phyloP scores from a whole-genome alignment of 2,113 vertebrate genomes.

The Pachyramphus minor region DNA sequence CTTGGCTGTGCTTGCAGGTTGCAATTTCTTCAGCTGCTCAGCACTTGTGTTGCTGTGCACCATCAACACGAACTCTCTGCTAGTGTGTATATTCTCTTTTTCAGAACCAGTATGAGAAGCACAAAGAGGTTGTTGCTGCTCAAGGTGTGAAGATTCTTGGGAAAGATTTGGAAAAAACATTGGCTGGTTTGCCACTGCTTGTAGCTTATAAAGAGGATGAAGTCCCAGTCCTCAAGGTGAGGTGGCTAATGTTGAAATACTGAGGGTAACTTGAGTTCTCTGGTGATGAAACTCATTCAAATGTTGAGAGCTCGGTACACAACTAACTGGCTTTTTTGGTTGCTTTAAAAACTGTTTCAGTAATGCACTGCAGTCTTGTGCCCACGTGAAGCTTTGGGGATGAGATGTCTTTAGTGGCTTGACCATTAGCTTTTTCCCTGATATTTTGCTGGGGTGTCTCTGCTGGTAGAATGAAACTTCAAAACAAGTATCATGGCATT shows the following conservation, averaged over 20 bases:
- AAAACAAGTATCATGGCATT: neutral
- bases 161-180: conserved; percentile 93
- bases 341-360: neutral
- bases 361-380: neutral
- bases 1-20: accelerated
- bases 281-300: neutral
- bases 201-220: conserved; percentile 94
- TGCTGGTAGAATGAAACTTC: neutral
- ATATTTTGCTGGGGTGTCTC: neutral
- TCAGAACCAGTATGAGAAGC: conserved; percentile 96
- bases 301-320: neutral
- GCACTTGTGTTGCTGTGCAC: neutral
- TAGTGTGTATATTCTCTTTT: neutral
- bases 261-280: neutral
- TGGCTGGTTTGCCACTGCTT: conserved; percentile 92
- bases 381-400: neutral
- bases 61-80: neutral
- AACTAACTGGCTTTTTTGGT: neutral
- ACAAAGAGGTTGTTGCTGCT: conserved; percentile 92
- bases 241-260: neutral
- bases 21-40: neutral
- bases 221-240: conserved; percentile 90
- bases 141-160: conserved; percentile 98
- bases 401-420: neutral
- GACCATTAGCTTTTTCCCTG: neutral